phyloP scores from a whole-genome alignment of 2,113 vertebrate species.

The Austrofundulus limnaeus region DNA sequence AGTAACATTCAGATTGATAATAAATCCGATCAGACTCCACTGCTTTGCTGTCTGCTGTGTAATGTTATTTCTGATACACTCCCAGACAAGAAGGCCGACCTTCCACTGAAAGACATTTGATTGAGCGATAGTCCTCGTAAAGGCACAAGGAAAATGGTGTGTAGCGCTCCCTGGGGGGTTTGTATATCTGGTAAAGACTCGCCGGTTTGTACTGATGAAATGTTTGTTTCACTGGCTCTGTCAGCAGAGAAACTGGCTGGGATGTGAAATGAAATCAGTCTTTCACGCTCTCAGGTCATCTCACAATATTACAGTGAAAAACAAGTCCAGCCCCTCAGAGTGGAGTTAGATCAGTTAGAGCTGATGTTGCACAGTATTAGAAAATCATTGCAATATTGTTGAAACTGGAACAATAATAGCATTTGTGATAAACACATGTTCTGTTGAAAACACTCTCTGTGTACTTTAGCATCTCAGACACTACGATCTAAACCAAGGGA shows the following conservation, averaged over 20 bases:
- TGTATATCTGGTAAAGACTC: slow-evolving; percentile 32
- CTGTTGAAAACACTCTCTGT: no score
- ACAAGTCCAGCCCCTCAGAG: slow-evolving; percentile 1
- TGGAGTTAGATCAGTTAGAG: not conserved
- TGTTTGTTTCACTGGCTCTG: slow-evolving; percentile 53
- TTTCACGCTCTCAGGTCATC: slow-evolving; percentile 37
- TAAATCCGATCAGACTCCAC: slow-evolving; percentile 66
- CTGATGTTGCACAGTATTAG: no score
- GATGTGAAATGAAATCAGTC: slow-evolving; percentile 54
- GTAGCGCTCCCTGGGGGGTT: slow-evolving; percentile 41
- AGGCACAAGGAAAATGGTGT: slow-evolving; percentile 48
- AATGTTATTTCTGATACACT: slow-evolving; percentile 30
- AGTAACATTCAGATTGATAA: slow-evolving; percentile 70
- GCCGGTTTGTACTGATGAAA: slow-evolving; percentile 56
- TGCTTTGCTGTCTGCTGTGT: slow-evolving; percentile 29
- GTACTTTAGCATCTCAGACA: no score
- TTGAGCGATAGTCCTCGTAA: slow-evolving; percentile 41
- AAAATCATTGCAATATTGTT: no score
- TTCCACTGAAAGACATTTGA: slow-evolving; percentile 34
- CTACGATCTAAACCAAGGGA: no score
- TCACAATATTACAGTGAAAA: slow-evolving; percentile 14
- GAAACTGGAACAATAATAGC: no score
- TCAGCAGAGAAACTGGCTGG: slow-evolving; percentile 34
- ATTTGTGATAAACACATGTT: no score
- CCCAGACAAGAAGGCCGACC: slow-evolving; percentile 3